Conservation (phyloP, 2,797 vertebrate species). For the Squalus acanthias region DNA sequence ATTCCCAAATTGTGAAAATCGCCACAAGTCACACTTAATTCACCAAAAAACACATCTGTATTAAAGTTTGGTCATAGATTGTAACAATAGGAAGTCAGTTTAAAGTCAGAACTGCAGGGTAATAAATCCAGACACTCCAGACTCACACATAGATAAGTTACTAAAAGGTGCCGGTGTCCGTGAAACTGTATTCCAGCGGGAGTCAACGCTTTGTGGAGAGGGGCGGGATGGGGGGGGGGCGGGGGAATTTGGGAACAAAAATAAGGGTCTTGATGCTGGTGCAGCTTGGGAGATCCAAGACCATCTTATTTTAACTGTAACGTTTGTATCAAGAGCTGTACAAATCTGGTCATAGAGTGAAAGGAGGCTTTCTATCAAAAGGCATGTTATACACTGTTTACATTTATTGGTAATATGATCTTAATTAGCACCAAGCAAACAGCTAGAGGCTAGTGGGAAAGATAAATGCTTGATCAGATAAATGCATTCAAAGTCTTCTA, state of each 20-base stretch:
- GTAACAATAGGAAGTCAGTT: too few species aligned
- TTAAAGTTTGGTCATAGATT: conserved; percentile 13
- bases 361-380: not conserved
- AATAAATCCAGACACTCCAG: not conserved
- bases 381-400: not conserved
- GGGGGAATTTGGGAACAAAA: not conserved
- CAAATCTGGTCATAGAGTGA: not conserved
- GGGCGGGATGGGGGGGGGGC: not conserved
- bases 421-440: not conserved
- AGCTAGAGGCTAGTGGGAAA: not conserved
- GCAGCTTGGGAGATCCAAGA: not conserved
- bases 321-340: not conserved
- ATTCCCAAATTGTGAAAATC: not conserved
- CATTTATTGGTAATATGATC: conserved; percentile 28
- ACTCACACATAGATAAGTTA: not conserved
- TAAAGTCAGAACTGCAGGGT: not conserved
- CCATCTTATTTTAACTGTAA: not conserved
- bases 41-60: not conserved
- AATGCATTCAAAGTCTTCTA: not conserved
- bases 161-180: not conserved
- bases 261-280: not conserved
- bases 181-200: not conserved
- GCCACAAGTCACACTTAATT: not conserved
- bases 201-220: not conserved
- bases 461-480: conserved; percentile 4